A percentile compares a stretch with the other conserved stretches of the same genome.
These are phyloP conservation scores for Virgularia gustaviana DNA, from an alignment of 92 coral and sea anemone genomes.

Conservation along the genomic window DNA sequence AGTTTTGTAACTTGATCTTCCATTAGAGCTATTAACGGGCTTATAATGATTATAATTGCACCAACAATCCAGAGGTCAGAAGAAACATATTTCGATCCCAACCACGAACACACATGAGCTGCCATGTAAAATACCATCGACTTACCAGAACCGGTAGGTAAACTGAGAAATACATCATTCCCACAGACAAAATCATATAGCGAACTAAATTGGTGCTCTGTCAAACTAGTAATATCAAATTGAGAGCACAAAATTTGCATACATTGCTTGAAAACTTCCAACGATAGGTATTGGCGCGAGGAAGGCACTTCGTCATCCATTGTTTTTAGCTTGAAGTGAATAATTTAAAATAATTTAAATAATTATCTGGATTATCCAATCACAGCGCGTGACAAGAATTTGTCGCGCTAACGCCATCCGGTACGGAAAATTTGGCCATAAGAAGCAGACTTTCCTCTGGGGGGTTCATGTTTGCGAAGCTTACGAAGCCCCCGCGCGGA, in stretches of 20 bases:
- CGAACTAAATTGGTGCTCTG: not conserved
- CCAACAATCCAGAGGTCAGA: not conserved
- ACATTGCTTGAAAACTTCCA: not conserved
- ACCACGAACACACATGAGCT: conserved; percentile 8
- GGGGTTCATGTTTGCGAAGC: not conserved
- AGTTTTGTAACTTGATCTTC: conserved; percentile 33
- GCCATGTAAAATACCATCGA: conserved; percentile 24
- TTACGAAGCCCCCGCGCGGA: not conserved
- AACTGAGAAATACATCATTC: conserved; percentile 25
- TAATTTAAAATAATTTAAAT: too few species aligned
- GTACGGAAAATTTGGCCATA: not conserved
- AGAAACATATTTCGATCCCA: conserved; percentile 19
- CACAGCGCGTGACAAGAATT: not conserved
- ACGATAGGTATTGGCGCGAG: not conserved
- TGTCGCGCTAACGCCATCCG: not conserved
- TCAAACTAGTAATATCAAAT: too few species aligned
- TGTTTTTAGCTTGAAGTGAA: not conserved
- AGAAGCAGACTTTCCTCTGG: not conserved
- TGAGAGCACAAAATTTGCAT: not conserved
- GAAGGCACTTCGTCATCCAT: not conserved
- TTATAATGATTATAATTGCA: conserved; percentile 6
- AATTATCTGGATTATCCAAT: not conserved
- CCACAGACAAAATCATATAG: conserved; percentile 15
- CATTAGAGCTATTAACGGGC: conserved; percentile 33
- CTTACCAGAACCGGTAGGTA: conserved; percentile 33